Evolutionary conservation across 2,888 invertebrate genomes (phyloP), one percentile per base, ranked within the genome.

Genomic region (Parasteatoda lunata): DNA sequence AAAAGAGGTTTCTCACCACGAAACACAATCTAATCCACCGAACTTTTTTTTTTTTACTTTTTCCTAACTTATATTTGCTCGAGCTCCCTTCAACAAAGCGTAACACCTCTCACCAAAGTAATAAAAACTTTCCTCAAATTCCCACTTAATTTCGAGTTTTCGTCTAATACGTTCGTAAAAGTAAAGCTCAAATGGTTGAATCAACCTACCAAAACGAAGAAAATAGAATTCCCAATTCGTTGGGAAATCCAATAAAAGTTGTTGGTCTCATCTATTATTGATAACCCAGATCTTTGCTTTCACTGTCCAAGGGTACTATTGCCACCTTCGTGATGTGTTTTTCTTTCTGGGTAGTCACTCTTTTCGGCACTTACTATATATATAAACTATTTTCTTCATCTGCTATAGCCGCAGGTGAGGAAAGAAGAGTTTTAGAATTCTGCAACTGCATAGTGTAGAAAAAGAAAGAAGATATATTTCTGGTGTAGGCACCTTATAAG

Each of bases 191-290:
- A 59, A n/a, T 30, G n/a, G 59, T 59, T n/a, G 9, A 13, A 59
- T 59, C 9, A 59, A 9, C 52, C 52, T 45, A 73, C 30, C 59
- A 59, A 59, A 59, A 13, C 59, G 4, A 59, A 59, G n/a, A 59
- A 48, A 72, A 72, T 52, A 80, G 71, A 80, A 80, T 70, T 70
- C 72, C 73, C 68, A 71, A 72, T 45, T 66, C 52, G 80, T 51
- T 73, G 11, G 49, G 72, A 80, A 80, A 80, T 80, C 73, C 80
- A 80, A 80, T 80, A 80, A 80, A 80, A 72, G 66, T 13, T 66
- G 72, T 64, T 48, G 51, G 9, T 66, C 66, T 80, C 80, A 80
- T 80, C 80, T 73, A 80, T 80, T 80, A 80, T 80, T 80, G 80
- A 80, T 80, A 65, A 73, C 52, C 54, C 65, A 65, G 72, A 48